phyloP scores from a whole-genome alignment of 1,140 invertebrate genomes.

The Lepidurus packardi region DNA sequence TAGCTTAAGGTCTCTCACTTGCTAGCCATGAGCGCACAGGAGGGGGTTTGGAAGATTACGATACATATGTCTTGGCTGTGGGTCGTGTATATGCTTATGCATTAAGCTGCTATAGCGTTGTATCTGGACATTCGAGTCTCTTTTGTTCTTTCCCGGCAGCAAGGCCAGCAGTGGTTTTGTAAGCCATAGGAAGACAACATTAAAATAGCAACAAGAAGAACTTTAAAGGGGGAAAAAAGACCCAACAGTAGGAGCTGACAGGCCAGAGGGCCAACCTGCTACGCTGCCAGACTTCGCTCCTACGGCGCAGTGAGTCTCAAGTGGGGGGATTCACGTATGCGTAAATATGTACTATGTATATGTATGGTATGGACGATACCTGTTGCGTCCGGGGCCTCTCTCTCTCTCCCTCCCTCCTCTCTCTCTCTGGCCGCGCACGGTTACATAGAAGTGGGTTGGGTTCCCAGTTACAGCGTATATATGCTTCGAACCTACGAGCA shows the following conservation, averaged over 20 bases:
- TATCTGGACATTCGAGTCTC: neutral
- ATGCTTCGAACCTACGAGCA: slow-evolving; percentile 1
- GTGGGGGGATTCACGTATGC: neutral
- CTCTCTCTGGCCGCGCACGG: neutral
- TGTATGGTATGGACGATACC: slow-evolving; percentile 13
- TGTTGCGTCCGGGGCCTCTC: neutral
- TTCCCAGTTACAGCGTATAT: neutral
- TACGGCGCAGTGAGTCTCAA: slow-evolving; percentile 4
- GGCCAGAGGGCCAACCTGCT: neutral
- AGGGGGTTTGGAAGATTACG: slow-evolving; percentile 13
- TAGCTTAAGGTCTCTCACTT: slow-evolving; percentile 2
- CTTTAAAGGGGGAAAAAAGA: neutral
- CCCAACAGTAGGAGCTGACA: neutral
- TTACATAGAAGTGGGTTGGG: slow-evolving; percentile 14
- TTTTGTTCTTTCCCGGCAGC: neutral
- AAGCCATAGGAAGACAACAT: neutral
- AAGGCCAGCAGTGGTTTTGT: neutral
- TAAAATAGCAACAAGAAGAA: neutral
- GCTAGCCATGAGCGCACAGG: slow-evolving; percentile 11
- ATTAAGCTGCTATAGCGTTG: neutral
- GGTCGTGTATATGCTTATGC: slow-evolving; percentile 21
- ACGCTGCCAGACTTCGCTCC: neutral
- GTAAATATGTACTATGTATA: neutral
- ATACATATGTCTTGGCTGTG: slow-evolving; percentile 10
- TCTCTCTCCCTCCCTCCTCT: no score